Base-by-base conservation (phyloP, 2,113 vertebrate genomes). In the Tachysurus vachellii region DNA sequence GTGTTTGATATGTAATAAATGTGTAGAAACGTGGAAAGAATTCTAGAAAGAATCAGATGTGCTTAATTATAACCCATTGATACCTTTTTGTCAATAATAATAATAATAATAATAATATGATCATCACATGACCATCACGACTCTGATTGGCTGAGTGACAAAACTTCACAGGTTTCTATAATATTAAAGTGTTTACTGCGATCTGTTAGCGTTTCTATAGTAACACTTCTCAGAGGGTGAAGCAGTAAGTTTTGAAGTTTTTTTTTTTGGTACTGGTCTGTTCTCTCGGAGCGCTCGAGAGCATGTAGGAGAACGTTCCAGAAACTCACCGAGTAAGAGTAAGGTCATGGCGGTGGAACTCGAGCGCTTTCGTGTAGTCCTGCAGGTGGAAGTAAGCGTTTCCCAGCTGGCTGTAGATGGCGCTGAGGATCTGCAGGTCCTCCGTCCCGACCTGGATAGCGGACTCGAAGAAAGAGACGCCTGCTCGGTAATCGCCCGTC, bases 361-460 rank as follows among this genome's bases (percentile, higher is more conserved):
- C 98, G 89, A 99, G 91, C 21, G 98, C 98, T 94, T 97, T 98
- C 82, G 94, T 93, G 83, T 99, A 99, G 83, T 99, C 97, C 42
- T 97, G 97, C 73, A 99, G 93, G 92, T 99, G 98, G 94, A 99
- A 99, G 92, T 99, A 99, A 68, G 98, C 98, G 68, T 99, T 99
- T 90, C 98, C 98, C 89, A 99, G 92, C 92, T 99, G 98, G 93
- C 98, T 99, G 93, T 99, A 99, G 95, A 99, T 99, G 88, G 98
- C 98, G 3, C 98, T 99, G 61, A 99, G 96, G 16, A 98, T 99
- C 64, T 98, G 97, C 23, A 99, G 93, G 93, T 99, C 98, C 92
- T 99, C 98, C 0, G 98, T 99, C 91, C 98, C 98, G 36, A 99
- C 97, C 91, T 99, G 97, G 88, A 99, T 97, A 73, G 98, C 98